These are phyloP conservation scores for Metellina segmentata DNA, from an alignment of 2,888 invertebrate genomes.

Conservation along the genomic window DNA sequence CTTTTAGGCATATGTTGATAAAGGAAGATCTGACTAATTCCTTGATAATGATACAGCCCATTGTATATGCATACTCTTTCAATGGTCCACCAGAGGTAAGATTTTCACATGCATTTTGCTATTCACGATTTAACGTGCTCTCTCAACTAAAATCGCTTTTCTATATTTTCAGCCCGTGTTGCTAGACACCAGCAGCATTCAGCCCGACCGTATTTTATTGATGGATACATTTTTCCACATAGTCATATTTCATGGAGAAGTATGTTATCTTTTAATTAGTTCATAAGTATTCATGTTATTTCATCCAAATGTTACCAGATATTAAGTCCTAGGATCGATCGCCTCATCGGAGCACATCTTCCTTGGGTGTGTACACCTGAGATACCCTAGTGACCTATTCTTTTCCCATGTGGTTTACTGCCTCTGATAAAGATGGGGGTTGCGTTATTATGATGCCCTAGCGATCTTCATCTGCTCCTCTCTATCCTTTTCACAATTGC, in stretches of 20 bases:
- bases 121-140: no score
- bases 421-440: no score
- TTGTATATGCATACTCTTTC: constrained; percentile 98
- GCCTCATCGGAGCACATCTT: no score
- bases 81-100: constrained; percentile 91
- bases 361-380: no score
- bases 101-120: neutral
- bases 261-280: constrained; percentile 80
- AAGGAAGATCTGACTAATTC: constrained; percentile 98
- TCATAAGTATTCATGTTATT: neutral
- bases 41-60: constrained; percentile 99
- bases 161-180: constrained; percentile 89
- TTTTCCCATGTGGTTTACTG: no score
- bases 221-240: constrained; percentile 99
- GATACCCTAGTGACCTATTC: no score
- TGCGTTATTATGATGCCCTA: no score
- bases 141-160: neutral
- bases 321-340: no score
- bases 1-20: constrained; percentile 94
- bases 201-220: constrained; percentile 96
- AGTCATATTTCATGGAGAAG: constrained; percentile 99
- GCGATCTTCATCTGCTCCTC: no score
- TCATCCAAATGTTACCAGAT: no score
- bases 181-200: constrained; percentile 97
- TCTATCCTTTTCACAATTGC: no score